phyloP scores from a whole-genome alignment of 2,113 vertebrate genomes.

The Solea solea region DNA sequence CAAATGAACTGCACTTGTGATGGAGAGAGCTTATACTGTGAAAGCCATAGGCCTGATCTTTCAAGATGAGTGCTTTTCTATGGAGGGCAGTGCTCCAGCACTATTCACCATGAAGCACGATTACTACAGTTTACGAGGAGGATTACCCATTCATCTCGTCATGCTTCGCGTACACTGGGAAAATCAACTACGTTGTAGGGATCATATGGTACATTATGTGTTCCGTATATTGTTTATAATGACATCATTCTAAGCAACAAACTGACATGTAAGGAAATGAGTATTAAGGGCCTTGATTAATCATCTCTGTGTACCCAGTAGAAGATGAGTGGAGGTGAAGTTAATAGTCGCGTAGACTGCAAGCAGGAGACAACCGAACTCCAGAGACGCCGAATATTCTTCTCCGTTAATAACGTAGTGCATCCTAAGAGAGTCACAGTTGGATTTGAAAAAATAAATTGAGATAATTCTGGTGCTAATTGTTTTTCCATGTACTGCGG shows the following conservation, averaged over 20 bases:
- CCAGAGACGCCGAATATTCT: background rate
- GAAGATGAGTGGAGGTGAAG: background rate
- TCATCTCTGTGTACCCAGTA: too few relatives aligned
- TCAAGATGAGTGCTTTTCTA: conserved; percentile 60
- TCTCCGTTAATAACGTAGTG: background rate
- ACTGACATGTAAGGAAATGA: conserved; percentile 4
- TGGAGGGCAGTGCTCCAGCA: conserved; percentile 54
- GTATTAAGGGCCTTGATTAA: background rate
- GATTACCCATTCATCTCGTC: conserved; percentile 62
- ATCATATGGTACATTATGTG: conserved; percentile 25
- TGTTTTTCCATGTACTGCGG: too few relatives aligned
- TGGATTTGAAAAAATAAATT: too few relatives aligned
- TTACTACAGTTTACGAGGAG: conserved; percentile 69
- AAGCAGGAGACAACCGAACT: background rate
- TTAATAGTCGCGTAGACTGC: background rate
- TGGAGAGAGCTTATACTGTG: conserved; percentile 59
- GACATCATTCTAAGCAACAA: background rate
- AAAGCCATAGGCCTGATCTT: conserved; percentile 72
- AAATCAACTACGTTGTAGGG: conserved; percentile 19
- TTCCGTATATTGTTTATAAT: background rate
- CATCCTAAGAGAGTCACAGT: background rate
- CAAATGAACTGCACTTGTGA: conserved; percentile 71
- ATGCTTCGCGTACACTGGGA: conserved; percentile 30
- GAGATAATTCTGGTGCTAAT: too few relatives aligned
- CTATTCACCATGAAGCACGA: conserved; percentile 53